Percentiles rank a stretch among this genome's conserved stretches.
Evolutionary conservation across 2,888 invertebrate genomes (phyloP).

Genomic region (Bombyx huttoni): DNA sequence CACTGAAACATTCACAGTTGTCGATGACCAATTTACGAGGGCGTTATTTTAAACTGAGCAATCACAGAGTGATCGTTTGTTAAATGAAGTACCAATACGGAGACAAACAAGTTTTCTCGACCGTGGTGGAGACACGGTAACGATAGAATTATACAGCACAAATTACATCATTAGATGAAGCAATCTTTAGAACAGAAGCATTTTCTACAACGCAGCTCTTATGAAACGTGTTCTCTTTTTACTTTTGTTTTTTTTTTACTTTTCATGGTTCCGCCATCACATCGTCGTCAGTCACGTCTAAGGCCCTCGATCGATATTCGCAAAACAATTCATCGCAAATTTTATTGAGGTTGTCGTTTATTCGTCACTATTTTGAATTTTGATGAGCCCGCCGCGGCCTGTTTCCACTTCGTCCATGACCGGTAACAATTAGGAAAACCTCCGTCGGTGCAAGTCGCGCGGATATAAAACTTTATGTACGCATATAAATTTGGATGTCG

Average conservation of each 20-base stretch:
- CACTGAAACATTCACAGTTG: constrained; percentile 31
- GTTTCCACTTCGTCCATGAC: constrained; percentile 49
- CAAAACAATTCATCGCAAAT: constrained; percentile 14
- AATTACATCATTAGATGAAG: constrained; percentile 53
- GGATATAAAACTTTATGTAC: constrained; percentile 72
- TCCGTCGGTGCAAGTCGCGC: constrained; percentile 59
- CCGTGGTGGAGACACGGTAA: constrained; percentile 18
- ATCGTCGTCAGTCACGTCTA: constrained; percentile 1
- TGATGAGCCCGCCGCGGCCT: constrained; percentile 31
- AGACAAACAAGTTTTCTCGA: not conserved
- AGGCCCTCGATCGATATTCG: constrained; percentile 18
- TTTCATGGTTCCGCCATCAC: not conserved
- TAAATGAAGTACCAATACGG: not conserved
- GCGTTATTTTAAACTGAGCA: constrained; percentile 14
- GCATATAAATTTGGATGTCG: constrained; percentile 70
- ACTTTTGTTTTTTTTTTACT: not conserved
- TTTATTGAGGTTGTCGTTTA: constrained; percentile 25
- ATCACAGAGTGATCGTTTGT: not conserved
- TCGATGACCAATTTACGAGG: constrained; percentile 28
- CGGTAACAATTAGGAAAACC: constrained; percentile 64
- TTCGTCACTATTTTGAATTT: constrained; percentile 32
- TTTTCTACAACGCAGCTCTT: constrained; percentile 5
- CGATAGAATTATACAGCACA: constrained; percentile 50
- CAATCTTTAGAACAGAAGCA: constrained; percentile 13
- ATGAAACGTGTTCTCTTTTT: not conserved